Conservation (phyloP, 2,888 invertebrate genomes). For the Leucania comma region DNA sequence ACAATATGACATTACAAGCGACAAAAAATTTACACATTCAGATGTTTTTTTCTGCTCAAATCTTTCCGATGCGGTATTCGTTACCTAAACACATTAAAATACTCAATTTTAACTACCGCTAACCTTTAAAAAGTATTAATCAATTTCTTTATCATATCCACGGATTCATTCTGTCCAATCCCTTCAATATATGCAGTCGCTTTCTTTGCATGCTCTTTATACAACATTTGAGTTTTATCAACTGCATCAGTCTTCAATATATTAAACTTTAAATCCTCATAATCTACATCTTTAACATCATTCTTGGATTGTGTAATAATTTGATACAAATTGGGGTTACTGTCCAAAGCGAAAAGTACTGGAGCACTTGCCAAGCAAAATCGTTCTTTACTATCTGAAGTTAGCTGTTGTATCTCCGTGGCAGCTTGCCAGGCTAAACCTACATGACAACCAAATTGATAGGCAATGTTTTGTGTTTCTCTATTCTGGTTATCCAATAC, state of each 20-base stretch:
- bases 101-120: background rate
- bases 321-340: conserved; percentile 93
- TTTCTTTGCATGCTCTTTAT: conserved; percentile 84
- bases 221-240: conserved; percentile 83
- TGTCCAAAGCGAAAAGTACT: conserved; percentile 95
- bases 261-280: conserved; percentile 90
- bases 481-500: conserved; percentile 93
- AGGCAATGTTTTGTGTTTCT: conserved; percentile 93
- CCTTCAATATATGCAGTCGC: conserved; percentile 82
- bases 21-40: background rate
- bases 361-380: conserved; percentile 96
- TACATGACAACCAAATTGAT: conserved; percentile 95
- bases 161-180: conserved; percentile 84
- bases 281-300: conserved; percentile 93
- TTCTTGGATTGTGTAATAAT: conserved; percentile 92
- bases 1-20: background rate
- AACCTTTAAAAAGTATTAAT: conserved; percentile 80
- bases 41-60: background rate
- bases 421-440: conserved; percentile 95
- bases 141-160: conserved; percentile 86
- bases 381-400: conserved; percentile 91
- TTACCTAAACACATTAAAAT: background rate
- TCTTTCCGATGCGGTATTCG: conserved; percentile 33
- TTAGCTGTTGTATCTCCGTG: conserved; percentile 82
- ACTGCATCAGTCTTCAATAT: conserved; percentile 86